Base-by-base conservation (phyloP, 2,888 invertebrate genomes). In the Bembecia ichneumoniformis region DNA sequence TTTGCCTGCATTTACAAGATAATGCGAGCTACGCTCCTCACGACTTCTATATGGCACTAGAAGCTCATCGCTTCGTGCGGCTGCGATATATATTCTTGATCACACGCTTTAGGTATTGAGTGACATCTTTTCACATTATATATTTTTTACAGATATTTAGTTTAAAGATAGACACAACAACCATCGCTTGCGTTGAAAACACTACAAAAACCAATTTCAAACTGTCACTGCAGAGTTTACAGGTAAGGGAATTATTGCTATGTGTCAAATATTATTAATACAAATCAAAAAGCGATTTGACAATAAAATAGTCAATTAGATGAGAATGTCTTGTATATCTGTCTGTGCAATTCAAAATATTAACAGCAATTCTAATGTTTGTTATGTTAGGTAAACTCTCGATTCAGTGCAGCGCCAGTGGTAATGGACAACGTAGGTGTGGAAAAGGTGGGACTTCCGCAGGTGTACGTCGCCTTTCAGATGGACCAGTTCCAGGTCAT, bases 161-260 rank as follows among this genome's bases (percentile, higher is more conserved):
- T 64, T 86, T 94, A 60, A 92, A 91, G 76, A 88, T 95, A 59
- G 93, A 94, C 62, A 90, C 91, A 57, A 93, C 93, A 1, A 91
- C 89, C 28, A 77, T 94, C 51, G 90, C 89, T 44, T 92, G 93
- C 43, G 90, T 91, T 10, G 90, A 91, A 62, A 92, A 92, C 65
- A 90, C 90, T 59, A 90, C 91, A 3, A 89, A 91, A 61, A 91
- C 91, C 35, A 92, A 92, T 64, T 92, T 94, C 60, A 91, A 90
- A 65, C 91, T 93, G 52, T 90, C 90, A 43, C 82, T 93, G 59
- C 90, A 91, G 62, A 87, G 90, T 57, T 87, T 93, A 63, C 90
- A 90, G 64, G 88, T 92, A 64, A 84, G 82, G 68, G 13, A 10
- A 20, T 20, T 20, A 20, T 20, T 20, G 20, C 11, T n/a, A 43